These are phyloP conservation scores for Ischnura elegans DNA, from an alignment of 2,888 invertebrate genomes.

Conservation along the genomic window DNA sequence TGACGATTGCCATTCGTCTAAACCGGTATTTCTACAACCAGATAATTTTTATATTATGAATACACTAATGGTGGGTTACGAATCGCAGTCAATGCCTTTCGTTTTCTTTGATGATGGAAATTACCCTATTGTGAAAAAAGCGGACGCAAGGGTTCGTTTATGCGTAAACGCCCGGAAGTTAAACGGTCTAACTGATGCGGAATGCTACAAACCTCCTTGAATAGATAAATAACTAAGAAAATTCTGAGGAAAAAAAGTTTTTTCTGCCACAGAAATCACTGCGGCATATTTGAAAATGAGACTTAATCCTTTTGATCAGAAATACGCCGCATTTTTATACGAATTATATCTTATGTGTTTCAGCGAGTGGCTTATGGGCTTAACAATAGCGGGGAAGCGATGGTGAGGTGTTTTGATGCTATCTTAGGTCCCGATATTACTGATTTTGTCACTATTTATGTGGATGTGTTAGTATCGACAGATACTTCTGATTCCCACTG, in stretches of 20 bases:
- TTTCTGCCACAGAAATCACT: background rate
- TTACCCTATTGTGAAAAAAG: background rate
- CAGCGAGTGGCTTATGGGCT: background rate
- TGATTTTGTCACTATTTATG: background rate
- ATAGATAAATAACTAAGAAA: background rate
- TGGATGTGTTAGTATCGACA: background rate
- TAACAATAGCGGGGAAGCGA: background rate
- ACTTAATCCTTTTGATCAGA: background rate
- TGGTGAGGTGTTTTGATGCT: background rate
- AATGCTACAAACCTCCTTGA: background rate
- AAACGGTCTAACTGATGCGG: background rate
- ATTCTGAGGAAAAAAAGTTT: background rate
- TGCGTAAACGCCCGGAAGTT: background rate
- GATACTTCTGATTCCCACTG: background rate
- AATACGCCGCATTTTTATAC: background rate
- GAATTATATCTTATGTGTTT: background rate
- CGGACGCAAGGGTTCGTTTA: background rate
- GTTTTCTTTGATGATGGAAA: no score
- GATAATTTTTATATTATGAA: no score
- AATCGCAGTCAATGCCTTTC: no score
- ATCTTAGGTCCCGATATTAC: background rate
- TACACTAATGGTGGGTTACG: no score
- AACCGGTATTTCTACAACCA: no score
- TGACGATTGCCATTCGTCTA: no score
- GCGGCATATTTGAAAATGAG: background rate